Evolutionary conservation across 2,888 invertebrate genomes (phyloP).

Genomic region (Melinaea marsaeus): DNA sequence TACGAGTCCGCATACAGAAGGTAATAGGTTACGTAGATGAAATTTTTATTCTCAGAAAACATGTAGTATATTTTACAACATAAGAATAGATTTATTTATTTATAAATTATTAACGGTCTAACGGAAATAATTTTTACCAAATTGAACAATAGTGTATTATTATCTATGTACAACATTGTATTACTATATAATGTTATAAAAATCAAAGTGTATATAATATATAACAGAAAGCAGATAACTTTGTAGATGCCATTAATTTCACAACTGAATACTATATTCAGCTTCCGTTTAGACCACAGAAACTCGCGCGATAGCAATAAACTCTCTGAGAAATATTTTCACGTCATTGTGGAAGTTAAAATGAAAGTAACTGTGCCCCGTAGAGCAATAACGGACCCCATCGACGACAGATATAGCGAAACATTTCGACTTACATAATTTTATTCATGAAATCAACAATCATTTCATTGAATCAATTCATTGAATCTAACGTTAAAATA

Average conservation of each 20-base stretch:
- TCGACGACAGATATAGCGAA: constrained; percentile 45
- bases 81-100: background rate
- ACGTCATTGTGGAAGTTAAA: constrained; percentile 76
- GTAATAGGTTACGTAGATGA: constrained; percentile 22
- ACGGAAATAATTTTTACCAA: too few relatives aligned
- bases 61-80: background rate
- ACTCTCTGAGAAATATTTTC: constrained; percentile 73
- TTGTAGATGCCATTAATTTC: constrained; percentile 40
- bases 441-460: constrained; percentile 67
- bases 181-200: too few relatives aligned
- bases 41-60: constrained; percentile 13
- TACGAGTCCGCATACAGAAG: constrained; percentile 27
- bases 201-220: background rate
- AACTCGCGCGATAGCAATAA: constrained; percentile 68
- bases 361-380: constrained; percentile 73
- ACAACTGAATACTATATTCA: constrained; percentile 44
- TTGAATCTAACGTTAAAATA: constrained; percentile 30
- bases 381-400: constrained; percentile 62
- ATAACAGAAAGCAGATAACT: background rate
- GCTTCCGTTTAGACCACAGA: constrained; percentile 48
- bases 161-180: too few relatives aligned
- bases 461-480: too few relatives aligned
- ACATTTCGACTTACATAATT: constrained; percentile 30
- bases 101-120: too few relatives aligned
- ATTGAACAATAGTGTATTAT: too few relatives aligned